Base-by-base conservation (phyloP, 2,113 vertebrate species). In the Acanthisitta chloris region DNA sequence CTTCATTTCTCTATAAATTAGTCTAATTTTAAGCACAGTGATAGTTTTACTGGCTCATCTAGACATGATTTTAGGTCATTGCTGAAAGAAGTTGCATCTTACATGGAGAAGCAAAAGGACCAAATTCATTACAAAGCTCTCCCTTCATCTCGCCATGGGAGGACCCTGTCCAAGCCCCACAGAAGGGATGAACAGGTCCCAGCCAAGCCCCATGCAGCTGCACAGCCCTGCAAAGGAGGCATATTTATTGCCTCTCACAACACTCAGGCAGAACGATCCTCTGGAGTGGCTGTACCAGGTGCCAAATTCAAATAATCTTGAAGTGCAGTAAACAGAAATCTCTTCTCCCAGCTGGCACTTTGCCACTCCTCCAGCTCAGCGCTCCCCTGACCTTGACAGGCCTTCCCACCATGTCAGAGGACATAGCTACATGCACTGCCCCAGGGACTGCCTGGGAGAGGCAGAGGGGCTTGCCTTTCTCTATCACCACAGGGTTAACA, bases 111-210 rank as follows among this genome's bases (percentile, higher is more conserved):
- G 23, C 8, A 26, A 85, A 89, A 64, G 12, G 20, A 64, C 14
- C 6, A 48, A 49, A 34, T 12, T 55, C 3, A 4, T 45, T 10
- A 51, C 33, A 58, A 73, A 74, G 15, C 12, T 71, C 11, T 66
- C 28, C 15, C 49, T n/a, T 87, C 9, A 14, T 21, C 8, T 67
- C 0, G 0, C 34, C 2, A 0, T 9, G 11, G n/a, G 5, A 70
- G 21, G 11, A 11, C 10, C 17, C 18, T 28, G 4, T 36, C 36
- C 5, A 8, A 77, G 34, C 25, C 42, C 61, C 3, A 3, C 36
- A 15, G 25, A 28, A 31, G 14, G 1, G 10, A 38, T 9, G 10
- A 40, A 14, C 0, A 0, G 10, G 46, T 29, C 8, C 28, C 46
- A 74, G 79, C 12, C 2, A 1, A 78, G 66, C 89, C 26, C 79